These are phyloP conservation scores for Oreochromis tanganicae DNA, from an alignment of 2,113 vertebrate species.

Conservation along the genomic window DNA sequence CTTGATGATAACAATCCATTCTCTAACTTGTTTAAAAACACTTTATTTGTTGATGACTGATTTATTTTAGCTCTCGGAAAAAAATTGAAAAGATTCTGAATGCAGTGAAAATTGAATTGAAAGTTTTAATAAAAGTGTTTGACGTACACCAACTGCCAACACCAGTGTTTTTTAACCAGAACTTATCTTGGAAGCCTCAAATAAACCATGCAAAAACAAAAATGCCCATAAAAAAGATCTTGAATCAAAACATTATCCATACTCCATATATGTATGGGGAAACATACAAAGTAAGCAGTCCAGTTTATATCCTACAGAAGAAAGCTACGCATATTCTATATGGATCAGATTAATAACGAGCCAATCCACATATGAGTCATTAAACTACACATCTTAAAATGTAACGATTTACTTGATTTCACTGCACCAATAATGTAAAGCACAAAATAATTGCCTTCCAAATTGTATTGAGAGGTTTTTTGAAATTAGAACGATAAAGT, in stretches of 20 bases:
- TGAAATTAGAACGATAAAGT: background rate
- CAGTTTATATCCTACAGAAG: background rate
- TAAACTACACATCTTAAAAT: background rate
- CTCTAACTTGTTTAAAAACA: background rate
- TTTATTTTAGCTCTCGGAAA: background rate
- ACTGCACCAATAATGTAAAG: background rate
- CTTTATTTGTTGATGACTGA: background rate
- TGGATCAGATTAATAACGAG: background rate
- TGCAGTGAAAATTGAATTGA: background rate
- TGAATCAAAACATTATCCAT: background rate
- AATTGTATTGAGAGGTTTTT: background rate
- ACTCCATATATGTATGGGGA: background rate
- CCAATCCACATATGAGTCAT: background rate
- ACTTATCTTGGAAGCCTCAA: background rate
- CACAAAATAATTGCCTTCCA: background rate
- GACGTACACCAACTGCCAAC: background rate
- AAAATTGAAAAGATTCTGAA: background rate
- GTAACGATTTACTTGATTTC: background rate
- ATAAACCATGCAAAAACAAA: background rate
- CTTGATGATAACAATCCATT: background rate
- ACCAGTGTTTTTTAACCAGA: background rate
- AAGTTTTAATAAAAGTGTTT: background rate
- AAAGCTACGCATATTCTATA: background rate
- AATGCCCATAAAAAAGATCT: background rate
- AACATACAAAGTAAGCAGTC: background rate